Conservation (phyloP, 2,113 vertebrate genomes). For the Callospermophilus lateralis region DNA sequence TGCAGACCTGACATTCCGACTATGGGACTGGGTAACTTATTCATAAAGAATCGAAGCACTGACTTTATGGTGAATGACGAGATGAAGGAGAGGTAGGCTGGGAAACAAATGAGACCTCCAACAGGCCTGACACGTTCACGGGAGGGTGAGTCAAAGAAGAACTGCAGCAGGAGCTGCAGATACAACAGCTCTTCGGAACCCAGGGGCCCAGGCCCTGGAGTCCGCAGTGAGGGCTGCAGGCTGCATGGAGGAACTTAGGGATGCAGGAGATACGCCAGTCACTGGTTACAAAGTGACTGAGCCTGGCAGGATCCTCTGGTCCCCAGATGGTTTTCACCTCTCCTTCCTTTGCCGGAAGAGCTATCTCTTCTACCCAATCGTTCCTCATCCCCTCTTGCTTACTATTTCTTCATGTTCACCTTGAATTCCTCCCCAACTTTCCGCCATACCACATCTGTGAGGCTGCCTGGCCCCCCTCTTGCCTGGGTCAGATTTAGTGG, state of each 20-base stretch:
- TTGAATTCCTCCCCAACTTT: neutral
- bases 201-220: neutral
- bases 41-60: too few species aligned
- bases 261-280: neutral
- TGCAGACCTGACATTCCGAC: too few species aligned
- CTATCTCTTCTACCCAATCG: neutral
- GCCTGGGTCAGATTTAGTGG: neutral
- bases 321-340: neutral
- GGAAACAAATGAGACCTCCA: too few species aligned
- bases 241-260: rapidly evolving
- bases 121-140: too few species aligned
- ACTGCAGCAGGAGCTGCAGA: neutral
- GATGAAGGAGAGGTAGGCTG: too few species aligned
- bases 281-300: neutral
- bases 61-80: too few species aligned
- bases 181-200: rapidly evolving
- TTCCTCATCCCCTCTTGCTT: neutral
- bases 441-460: too few species aligned
- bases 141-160: too few species aligned
- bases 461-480: neutral
- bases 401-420: neutral
- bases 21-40: too few species aligned
- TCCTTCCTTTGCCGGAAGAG: neutral
- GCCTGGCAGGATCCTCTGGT: neutral
- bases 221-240: rapidly evolving